phyloP scores from a whole-genome alignment of 2,113 vertebrate species.

The Mus musculus region GRCm39 chr12:89903001-89903500 shows the following conservation, averaged over 20 bases:
- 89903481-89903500: background rate
- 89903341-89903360: conserved; percentile 55
- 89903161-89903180: background rate
- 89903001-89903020: conserved; percentile 43
- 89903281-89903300: conserved; percentile 53
- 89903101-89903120: background rate
- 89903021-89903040: background rate
- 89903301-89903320: conserved; percentile 60
- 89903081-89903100: background rate
- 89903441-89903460: background rate
- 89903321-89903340: conserved; percentile 47
- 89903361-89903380: conserved; percentile 23
- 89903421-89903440: background rate
- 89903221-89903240: conserved; percentile 20
- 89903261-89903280: background rate
- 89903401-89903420: background rate
- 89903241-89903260: background rate
- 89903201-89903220: background rate
- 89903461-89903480: background rate
- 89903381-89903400: background rate
- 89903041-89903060: conserved; percentile 34
- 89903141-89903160: background rate
- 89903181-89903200: background rate
- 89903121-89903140: background rate
- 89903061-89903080: background rate